These are phyloP conservation scores for Ceriagrion tenellum DNA, from an alignment of 2,888 invertebrate genomes.

Conservation along the genomic window DNA sequence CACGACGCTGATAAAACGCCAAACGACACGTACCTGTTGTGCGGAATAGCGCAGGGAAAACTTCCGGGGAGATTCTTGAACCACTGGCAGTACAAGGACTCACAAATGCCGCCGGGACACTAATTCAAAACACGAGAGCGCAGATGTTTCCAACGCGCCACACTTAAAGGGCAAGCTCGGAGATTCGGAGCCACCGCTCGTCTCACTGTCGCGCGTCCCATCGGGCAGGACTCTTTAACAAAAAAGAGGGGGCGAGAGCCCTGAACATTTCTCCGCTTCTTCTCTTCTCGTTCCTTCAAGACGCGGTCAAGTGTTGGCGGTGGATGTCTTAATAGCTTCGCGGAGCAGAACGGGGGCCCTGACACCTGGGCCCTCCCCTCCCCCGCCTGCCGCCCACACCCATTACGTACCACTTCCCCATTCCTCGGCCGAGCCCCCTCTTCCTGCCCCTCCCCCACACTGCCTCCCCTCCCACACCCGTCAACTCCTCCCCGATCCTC, in stretches of 20 bases:
- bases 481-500: not conserved
- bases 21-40: not conserved
- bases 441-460: not conserved
- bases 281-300: not conserved
- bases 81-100: not conserved
- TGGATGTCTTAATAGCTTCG: constrained; percentile 14
- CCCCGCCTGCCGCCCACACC: not conserved
- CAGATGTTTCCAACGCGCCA: not conserved
- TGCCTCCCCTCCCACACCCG: not conserved
- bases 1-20: not conserved
- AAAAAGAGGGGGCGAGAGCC: not conserved
- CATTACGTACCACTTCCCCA: constrained; percentile 28
- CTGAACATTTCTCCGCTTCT: not conserved
- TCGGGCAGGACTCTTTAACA: not conserved
- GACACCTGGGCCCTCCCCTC: not conserved
- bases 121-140: not conserved
- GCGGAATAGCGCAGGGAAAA: not conserved
- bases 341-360: constrained; percentile 2
- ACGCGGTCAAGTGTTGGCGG: constrained; percentile 19
- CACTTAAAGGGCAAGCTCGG: not conserved
- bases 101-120: not conserved
- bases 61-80: not conserved
- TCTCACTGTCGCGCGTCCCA: not conserved
- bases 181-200: not conserved
- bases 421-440: constrained; percentile 29